phyloP scores from a whole-genome alignment of 2,888 invertebrate species.

The Hirudinaria manillensis region DNA sequence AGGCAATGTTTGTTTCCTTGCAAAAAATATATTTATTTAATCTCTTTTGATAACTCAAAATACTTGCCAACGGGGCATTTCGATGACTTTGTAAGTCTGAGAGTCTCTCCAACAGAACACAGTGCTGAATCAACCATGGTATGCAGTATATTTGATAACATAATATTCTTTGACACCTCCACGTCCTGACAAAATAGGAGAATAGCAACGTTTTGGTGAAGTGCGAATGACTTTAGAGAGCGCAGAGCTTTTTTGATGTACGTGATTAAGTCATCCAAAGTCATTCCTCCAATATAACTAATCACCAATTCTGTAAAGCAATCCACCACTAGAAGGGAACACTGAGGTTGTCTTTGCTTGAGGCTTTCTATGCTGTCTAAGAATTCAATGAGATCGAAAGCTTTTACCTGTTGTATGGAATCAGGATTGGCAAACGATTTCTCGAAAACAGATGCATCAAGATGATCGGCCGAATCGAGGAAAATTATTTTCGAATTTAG shows the following conservation, averaged over 20 bases:
- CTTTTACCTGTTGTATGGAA: neutral
- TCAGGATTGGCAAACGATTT: neutral
- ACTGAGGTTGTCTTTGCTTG: neutral
- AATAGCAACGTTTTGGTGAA: neutral
- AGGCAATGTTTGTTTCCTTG: too few relatives aligned
- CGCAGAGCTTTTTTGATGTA: neutral
- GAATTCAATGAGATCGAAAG: neutral
- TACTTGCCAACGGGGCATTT: neutral
- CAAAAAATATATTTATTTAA: too few relatives aligned
- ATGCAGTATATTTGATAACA: neutral
- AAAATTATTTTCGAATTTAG: neutral
- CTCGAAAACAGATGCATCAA: neutral
- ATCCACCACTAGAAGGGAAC: neutral
- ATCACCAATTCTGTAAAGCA: neutral
- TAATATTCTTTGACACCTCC: neutral
- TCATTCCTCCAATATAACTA: slow-evolving; percentile 5
- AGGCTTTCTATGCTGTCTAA: neutral
- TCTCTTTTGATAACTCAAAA: too few relatives aligned
- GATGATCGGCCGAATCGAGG: neutral
- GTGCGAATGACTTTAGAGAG: neutral
- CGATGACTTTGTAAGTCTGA: neutral
- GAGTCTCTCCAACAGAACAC: slow-evolving; percentile 1
- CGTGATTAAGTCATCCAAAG: neutral
- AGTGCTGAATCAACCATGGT: slow-evolving; percentile 2
- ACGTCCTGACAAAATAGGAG: neutral